phyloP scores from a whole-genome alignment of 2,888 invertebrate genomes.

The Scaptodrosophila latifasciaeformis region DNA sequence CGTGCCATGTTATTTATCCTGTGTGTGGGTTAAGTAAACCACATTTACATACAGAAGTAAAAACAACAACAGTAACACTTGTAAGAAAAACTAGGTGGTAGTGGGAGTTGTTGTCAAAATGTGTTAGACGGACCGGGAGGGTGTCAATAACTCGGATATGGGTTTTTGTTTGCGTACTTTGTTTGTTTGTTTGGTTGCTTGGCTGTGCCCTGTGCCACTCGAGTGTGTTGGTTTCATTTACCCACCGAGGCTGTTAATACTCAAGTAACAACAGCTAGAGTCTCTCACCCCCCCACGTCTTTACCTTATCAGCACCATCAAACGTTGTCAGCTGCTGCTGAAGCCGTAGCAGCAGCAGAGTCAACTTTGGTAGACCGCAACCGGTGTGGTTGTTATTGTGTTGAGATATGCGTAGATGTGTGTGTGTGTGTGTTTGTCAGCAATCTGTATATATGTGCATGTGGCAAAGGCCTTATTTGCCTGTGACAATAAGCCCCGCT shows the following conservation, averaged over 20 bases:
- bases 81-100: too few species aligned
- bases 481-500: slow-evolving; percentile 2
- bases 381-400: too few species aligned
- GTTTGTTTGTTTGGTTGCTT: slow-evolving; percentile 32
- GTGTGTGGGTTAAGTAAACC: slow-evolving; percentile 29
- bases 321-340: too few species aligned
- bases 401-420: too few species aligned
- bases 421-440: too few species aligned
- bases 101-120: too few species aligned
- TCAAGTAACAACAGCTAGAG: slow-evolving; percentile 26
- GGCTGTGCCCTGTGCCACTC: slow-evolving; percentile 12
- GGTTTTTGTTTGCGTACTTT: slow-evolving; percentile 22
- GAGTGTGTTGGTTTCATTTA: slow-evolving; percentile 48
- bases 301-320: background rate
- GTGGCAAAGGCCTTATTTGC: slow-evolving; percentile 11
- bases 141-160: slow-evolving; percentile 15
- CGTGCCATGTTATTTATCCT: slow-evolving; percentile 27
- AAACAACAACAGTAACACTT: slow-evolving; percentile 4
- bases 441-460: background rate
- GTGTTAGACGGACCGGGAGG: too few species aligned
- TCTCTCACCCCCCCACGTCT: too few species aligned
- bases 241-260: slow-evolving; percentile 57
- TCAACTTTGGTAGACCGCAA: too few species aligned
- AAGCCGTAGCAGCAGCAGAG: too few species aligned
- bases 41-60: slow-evolving; percentile 52